Conservation (phyloP, 2,888 invertebrate species). For the Argynnis bischoffii region DNA sequence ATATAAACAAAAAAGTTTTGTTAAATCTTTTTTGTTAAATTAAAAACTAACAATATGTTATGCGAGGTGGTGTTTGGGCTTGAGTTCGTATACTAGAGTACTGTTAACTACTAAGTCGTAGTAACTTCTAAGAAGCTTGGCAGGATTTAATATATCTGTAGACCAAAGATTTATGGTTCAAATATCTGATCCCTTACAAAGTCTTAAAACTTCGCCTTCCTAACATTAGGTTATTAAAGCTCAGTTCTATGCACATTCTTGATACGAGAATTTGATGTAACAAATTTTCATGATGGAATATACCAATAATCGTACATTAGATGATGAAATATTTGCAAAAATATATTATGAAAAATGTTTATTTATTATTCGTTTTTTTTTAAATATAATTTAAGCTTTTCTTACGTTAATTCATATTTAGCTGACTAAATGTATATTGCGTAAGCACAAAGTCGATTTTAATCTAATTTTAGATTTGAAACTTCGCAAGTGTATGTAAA, state of each 20-base stretch:
- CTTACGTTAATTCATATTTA: too few species aligned
- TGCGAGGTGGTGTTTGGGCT: neutral
- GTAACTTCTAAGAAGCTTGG: slow-evolving; percentile 26
- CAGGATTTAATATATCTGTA: slow-evolving; percentile 34
- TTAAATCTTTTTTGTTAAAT: too few species aligned
- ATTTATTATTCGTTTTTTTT: too few species aligned
- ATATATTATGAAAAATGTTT: too few species aligned
- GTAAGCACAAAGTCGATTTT: too few species aligned
- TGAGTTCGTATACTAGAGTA: slow-evolving; percentile 4
- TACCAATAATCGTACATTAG: neutral
- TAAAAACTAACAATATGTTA: neutral
- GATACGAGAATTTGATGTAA: slow-evolving; percentile 2
- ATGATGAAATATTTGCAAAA: neutral
- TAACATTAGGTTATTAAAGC: slow-evolving; percentile 35
- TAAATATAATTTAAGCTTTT: too few species aligned
- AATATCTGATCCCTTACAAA: slow-evolving; percentile 39
- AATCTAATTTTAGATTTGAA: too few species aligned
- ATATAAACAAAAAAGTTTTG: neutral
- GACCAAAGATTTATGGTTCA: slow-evolving; percentile 34
- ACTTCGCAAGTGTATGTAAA: too few species aligned
- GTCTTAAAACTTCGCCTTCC: slow-evolving; percentile 37
- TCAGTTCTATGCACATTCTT: slow-evolving; percentile 21
- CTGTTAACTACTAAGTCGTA: slow-evolving; percentile 13
- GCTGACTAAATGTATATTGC: too few species aligned
- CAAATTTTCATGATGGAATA: slow-evolving; percentile 7